Base-by-base conservation (phyloP, 2,888 invertebrate species). In the Gryllus longicercus region DNA sequence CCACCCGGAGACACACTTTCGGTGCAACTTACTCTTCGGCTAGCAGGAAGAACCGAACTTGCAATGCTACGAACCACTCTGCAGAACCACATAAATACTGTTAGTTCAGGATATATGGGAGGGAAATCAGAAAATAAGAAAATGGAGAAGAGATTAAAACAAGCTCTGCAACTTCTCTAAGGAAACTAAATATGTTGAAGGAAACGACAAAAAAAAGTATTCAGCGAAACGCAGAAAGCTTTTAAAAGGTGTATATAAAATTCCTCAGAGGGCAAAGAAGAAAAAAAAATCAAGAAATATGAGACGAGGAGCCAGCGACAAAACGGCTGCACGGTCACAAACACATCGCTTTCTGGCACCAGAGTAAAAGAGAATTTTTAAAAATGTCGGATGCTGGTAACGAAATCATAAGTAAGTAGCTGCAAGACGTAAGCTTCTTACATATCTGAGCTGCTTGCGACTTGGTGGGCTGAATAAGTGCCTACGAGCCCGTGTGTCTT, bases 361-460 rank as follows among this genome's bases (percentile, higher is more conserved):
- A 5, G 63, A n/a, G 63, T 63, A 63, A 63, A 63, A 63, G 63
- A 63, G 63, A 63, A 63, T 63, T 63, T 63, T 63, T 63, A 63
- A 14, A 63, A n/a, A 63, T 63, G 63, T 63, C 63, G 63, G 63
- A 63, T 63, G 63, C 63, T 63, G 63, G 63, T 63, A 63, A 63
- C 63, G 63, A 63, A 63, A 63, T 63, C 63, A 63, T 63, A 63
- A 63, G 63, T 63, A 63, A n/a, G 63, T 63, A 63, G 63, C 63
- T 63, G 63, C 63, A 63, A 63, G 63, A 63, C 63, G 14, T 63
- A 63, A 63, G 63, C 63, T 63, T n/a, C 63, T 63, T 63, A 63
- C 63, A 63, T 63, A 63, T 63, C n/a, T 63, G 63, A 63, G 63
- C 63, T n/a, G 14, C 63, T n/a, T 14, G 63, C 63, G 63, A 14